Conservation (phyloP, 2,797 vertebrate species). For the Clamator glandarius region DNA sequence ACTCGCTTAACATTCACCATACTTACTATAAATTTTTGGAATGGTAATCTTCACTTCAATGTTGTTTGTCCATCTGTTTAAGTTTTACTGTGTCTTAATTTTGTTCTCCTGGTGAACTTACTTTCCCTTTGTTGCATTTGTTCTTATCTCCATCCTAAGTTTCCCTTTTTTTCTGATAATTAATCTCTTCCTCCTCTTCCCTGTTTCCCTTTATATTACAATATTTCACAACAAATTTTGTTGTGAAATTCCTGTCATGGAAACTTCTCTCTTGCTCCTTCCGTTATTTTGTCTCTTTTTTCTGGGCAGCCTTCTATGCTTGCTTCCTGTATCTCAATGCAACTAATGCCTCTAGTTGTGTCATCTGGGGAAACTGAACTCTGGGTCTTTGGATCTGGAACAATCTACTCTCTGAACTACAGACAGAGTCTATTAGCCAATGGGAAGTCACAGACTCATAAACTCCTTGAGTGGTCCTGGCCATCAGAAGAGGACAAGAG, state of each 20-base stretch:
- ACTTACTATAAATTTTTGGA: neutral
- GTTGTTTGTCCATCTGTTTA: neutral
- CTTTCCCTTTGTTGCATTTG: neutral
- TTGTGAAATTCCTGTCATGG: neutral
- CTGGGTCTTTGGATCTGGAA: slow-evolving; percentile 11
- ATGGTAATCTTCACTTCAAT: neutral
- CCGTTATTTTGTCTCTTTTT: neutral
- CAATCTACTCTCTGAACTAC: neutral
- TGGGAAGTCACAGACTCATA: neutral
- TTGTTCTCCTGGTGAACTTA: neutral
- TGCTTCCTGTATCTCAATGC: neutral
- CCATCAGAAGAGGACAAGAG: neutral
- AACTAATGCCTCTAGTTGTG: slow-evolving; percentile 13
- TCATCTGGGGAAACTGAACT: slow-evolving; percentile 1
- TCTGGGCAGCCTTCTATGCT: slow-evolving; percentile 19
- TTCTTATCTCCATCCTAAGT: neutral
- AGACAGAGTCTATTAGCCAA: neutral
- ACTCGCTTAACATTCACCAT: neutral
- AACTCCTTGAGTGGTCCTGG: slow-evolving; percentile 33
- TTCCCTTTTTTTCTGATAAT: neutral
- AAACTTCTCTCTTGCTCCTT: neutral
- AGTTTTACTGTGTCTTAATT: neutral
- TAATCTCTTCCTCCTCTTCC: neutral
- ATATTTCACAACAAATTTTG: neutral
- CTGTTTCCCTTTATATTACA: neutral